Conservation (phyloP, 2,113 vertebrate genomes). For the Leiothrix lutea region DNA sequence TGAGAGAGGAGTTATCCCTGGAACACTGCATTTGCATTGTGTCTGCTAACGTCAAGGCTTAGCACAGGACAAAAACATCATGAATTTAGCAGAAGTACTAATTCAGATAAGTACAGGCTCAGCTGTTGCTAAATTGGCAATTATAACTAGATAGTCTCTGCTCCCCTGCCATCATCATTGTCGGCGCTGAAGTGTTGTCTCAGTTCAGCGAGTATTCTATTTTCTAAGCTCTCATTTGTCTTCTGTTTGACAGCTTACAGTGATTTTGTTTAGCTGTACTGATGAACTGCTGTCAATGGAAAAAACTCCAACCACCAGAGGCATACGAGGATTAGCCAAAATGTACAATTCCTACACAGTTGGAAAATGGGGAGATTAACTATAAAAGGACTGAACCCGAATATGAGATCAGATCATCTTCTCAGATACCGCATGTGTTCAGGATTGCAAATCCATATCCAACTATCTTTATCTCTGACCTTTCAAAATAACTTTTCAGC, state of each 20-base stretch:
- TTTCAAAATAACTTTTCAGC: constrained; percentile 15
- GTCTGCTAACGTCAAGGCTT: constrained; percentile 3
- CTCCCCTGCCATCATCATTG: neutral
- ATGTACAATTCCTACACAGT: constrained; percentile 19
- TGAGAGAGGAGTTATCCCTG: constrained; percentile 16
- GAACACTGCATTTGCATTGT: constrained; percentile 16
- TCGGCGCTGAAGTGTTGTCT: neutral
- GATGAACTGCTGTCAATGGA: constrained; percentile 43
- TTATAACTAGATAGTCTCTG: constrained; percentile 17
- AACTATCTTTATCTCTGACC: constrained; percentile 18
- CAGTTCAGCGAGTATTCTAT: constrained; percentile 1
- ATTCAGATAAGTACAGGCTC: constrained; percentile 54
- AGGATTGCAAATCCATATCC: neutral
- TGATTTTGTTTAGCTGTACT: constrained; percentile 43
- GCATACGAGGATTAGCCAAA: neutral
- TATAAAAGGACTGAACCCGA: constrained; percentile 19
- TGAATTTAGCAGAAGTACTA: constrained; percentile 49
- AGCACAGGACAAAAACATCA: constrained; percentile 30
- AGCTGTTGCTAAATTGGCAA: constrained; percentile 51
- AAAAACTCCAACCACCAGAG: constrained; percentile 35
- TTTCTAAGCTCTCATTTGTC: constrained; percentile 49
- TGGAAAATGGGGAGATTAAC: constrained; percentile 29
- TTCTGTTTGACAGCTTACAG: constrained; percentile 40
- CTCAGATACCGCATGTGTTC: neutral
- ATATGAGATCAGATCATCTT: constrained; percentile 9